Evolutionary conservation across 1,140 invertebrate species (phyloP), one percentile per base, ranked within the genome.

Genomic region (Trachelipus rathkii): DNA sequence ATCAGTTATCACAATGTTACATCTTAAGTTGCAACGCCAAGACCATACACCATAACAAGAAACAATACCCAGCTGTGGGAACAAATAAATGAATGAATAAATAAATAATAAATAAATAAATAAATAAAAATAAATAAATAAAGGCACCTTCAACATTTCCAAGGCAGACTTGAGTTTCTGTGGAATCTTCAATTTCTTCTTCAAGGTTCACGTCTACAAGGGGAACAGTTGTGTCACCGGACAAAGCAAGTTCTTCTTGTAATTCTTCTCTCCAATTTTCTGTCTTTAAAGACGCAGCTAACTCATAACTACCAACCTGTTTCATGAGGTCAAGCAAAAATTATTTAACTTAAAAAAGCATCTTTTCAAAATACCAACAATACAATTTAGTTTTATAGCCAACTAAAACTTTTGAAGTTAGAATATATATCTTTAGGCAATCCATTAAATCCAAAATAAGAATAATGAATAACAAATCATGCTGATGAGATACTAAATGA

Each of bases 181-280:
- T 15, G 15, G 44, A 44, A 0, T 33, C 13, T 44, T 77, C 76
- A 13, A 21, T 79, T 71, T 71, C 67, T 71, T 71, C 67, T 24
- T 78, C 70, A 46, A 82, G 81, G 46, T 78, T 80, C 68, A 86
- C 85, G 72, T 82, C 76, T 11, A 73, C 83, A 33, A 96, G 86
- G 8, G 93, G 90, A 69, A 92, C 87, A 5, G 93, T 94, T 81
- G 94, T 95, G 79, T 92, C 92, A 15, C 91, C 90, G 85, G 92
- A 95, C 11, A 95, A 86, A 70, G 89, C 89, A 80, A 96, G 89
- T 86, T 96, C 94, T 71, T 91, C 89, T 82, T 92, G 89, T 10
- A 95, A 90, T 80, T 91, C 87, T 44, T 90, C 87, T 45, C 91
- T 87, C 95, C 95, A 97, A 78, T 95, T 89, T 0, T 90, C 89